A percentile compares a stretch with the other conserved stretches of the same genome.
These are phyloP conservation scores for Sphenopsis melanotis DNA, from an alignment of 2,797 vertebrate genomes.

Conservation along the genomic window DNA sequence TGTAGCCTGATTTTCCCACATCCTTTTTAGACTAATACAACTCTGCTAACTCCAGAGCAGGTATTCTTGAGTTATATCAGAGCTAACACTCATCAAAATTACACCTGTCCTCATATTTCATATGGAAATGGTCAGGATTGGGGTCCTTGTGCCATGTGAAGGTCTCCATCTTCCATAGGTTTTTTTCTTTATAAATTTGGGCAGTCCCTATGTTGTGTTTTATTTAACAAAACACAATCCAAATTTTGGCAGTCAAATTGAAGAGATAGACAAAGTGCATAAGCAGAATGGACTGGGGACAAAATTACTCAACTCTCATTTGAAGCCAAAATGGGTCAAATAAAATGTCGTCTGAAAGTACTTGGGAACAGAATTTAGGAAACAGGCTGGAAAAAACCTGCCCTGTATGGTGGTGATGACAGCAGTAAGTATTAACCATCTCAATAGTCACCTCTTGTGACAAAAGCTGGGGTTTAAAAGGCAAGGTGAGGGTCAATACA, in stretches of 20 bases:
- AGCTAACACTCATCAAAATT: neutral
- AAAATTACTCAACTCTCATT: neutral
- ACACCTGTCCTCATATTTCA: neutral
- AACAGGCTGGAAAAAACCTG: neutral
- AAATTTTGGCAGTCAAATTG: neutral
- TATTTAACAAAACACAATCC: neutral
- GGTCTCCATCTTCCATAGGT: neutral
- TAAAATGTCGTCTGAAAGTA: neutral
- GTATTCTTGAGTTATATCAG: neutral
- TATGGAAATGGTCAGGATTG: neutral
- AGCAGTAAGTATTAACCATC: neutral
- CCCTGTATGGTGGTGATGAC: neutral
- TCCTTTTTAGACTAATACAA: neutral
- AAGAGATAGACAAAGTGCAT: neutral
- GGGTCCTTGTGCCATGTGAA: neutral
- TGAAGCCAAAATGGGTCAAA: neutral
- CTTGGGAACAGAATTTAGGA: neutral
- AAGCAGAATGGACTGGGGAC: neutral
- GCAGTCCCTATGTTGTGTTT: neutral
- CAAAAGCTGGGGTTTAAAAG: neutral
- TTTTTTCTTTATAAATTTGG: neutral
- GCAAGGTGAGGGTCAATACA: neutral
- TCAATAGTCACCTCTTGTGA: neutral
- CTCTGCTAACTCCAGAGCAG: neutral
- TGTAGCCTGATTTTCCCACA: neutral